Evolutionary conservation across 1,140 invertebrate genomes (phyloP).

Genomic region (Saxidomus purpurata): DNA sequence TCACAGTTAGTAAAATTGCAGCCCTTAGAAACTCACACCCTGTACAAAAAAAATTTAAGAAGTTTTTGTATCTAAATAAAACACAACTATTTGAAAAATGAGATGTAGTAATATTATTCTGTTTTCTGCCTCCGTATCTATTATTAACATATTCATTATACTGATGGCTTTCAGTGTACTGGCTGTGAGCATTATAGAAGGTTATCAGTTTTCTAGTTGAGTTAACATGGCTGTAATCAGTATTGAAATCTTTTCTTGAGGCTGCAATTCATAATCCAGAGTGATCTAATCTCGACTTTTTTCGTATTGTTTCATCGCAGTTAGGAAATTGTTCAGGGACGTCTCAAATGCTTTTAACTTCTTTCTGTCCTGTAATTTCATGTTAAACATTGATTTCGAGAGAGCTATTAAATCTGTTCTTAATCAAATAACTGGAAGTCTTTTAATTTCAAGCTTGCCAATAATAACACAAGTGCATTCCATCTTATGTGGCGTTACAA

Average conservation of each 20-base stretch:
- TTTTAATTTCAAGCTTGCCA: too few species aligned
- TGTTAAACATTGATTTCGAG: not conserved
- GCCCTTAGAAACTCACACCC: too few species aligned
- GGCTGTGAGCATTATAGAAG: not conserved
- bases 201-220: conserved; percentile 4
- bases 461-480: too few species aligned
- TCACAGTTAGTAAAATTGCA: too few species aligned
- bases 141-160: too few species aligned
- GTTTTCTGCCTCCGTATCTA: too few species aligned
- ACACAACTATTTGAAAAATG: too few species aligned
- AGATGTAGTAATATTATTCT: too few species aligned
- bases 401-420: not conserved
- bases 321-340: not conserved
- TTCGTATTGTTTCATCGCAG: not conserved
- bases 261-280: not conserved
- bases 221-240: not conserved
- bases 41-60: too few species aligned
- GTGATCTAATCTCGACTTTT: not conserved
- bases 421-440: not conserved
- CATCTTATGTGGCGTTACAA: too few species aligned
- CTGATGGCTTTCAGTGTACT: too few species aligned
- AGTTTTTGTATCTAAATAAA: too few species aligned
- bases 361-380: not conserved
- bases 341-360: conserved; percentile 1
- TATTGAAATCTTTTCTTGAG: not conserved